A percentile compares a stretch with the other conserved stretches of the same genome.
Conservation (phyloP, 2,888 invertebrate genomes). For the Chloromyia formosa region DNA sequence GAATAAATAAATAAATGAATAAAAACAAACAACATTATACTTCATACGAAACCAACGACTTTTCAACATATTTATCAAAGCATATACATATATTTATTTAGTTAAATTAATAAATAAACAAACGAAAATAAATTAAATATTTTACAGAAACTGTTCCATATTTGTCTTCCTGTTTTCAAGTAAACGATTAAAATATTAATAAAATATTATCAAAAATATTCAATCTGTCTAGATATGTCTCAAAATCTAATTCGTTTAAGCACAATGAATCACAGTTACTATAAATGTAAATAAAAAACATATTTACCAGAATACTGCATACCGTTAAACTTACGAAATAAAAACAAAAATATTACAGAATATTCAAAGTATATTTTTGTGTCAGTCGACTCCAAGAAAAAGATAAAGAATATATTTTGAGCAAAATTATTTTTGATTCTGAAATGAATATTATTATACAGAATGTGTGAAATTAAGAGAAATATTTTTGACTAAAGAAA, state of each 20-base stretch:
- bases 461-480: too few species aligned
- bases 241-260: not conserved
- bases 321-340: not conserved
- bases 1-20: not conserved
- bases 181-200: not conserved
- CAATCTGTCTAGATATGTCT: not conserved
- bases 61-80: not conserved
- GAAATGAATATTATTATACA: too few species aligned
- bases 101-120: not conserved
- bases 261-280: too few species aligned
- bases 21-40: not conserved
- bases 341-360: not conserved
- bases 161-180: slow-evolving; percentile 31
- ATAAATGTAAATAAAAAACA: not conserved
- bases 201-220: not conserved
- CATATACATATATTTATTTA: not conserved
- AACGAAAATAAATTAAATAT: not conserved
- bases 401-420: not conserved
- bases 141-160: slow-evolving; percentile 21
- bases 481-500: not conserved
- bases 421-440: too few species aligned
- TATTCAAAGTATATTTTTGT: not conserved
- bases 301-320: not conserved
- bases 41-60: slow-evolving; percentile 18
- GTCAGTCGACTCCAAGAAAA: not conserved